Evolutionary conservation across 2,888 invertebrate species (phyloP).

Genomic region (Petrolisthes cinctipes): DNA sequence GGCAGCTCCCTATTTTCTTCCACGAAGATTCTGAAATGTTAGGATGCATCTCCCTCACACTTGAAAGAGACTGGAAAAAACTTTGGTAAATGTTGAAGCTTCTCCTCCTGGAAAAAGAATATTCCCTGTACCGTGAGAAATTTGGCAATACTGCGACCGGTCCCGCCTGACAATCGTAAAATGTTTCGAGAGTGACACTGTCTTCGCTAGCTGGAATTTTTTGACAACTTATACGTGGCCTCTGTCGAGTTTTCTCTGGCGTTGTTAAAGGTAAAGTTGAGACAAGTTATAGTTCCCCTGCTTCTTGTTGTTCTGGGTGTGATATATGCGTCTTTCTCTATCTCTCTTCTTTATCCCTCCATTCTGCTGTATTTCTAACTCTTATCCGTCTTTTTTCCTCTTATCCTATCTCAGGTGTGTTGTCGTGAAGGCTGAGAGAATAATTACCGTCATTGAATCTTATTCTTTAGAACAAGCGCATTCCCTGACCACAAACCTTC

Average conservation of each 20-base stretch:
- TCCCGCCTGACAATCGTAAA: slow-evolving; percentile 39
- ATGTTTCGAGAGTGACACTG: slow-evolving; percentile 31
- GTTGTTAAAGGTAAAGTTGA: slow-evolving; percentile 44
- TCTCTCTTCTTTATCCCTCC: neutral
- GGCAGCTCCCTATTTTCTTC: too few species aligned
- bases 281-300: slow-evolving; percentile 15
- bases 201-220: neutral
- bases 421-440: too few species aligned
- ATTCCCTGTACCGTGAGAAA: neutral
- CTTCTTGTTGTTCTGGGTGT: neutral
- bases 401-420: neutral
- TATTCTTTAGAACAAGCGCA: too few species aligned
- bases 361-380: neutral
- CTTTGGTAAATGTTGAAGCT: too few species aligned
- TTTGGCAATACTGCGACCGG: neutral
- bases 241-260: slow-evolving; percentile 33
- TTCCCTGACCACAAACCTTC: too few species aligned
- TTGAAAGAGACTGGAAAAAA: too few species aligned
- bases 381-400: neutral
- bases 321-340: neutral
- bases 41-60: too few species aligned
- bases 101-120: too few species aligned
- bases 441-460: too few species aligned
- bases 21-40: too few species aligned
- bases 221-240: slow-evolving; percentile 37